Conservation (phyloP, 1,140 invertebrate species). For the Eupristina koningsbergeri region DNA sequence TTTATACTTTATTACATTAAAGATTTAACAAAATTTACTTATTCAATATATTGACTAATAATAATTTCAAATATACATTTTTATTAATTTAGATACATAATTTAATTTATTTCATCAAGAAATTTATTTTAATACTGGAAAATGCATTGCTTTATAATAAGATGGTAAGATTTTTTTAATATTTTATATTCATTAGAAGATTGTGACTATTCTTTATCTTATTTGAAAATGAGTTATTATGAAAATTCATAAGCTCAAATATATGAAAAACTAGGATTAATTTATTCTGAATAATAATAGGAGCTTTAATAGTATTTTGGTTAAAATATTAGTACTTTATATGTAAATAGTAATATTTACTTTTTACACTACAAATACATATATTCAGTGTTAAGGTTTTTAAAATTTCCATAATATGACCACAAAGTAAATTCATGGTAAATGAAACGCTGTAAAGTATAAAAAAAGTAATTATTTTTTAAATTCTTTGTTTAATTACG, state of each 20-base stretch:
- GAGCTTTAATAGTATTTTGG: background rate
- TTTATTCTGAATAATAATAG: background rate
- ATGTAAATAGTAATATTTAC: constrained; percentile 1
- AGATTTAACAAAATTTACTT: too few species aligned
- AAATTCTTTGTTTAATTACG: background rate
- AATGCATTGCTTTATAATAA: background rate
- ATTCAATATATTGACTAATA: too few species aligned
- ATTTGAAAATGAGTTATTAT: background rate
- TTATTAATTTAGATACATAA: background rate
- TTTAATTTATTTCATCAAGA: background rate
- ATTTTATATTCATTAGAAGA: background rate
- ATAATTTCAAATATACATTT: too few species aligned
- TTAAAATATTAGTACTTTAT: background rate
- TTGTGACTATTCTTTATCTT: background rate
- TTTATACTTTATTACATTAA: too few species aligned
- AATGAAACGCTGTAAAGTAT: background rate
- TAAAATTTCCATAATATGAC: background rate
- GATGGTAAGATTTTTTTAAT: background rate
- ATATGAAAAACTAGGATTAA: background rate
- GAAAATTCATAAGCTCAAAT: background rate
- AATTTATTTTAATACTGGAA: background rate
- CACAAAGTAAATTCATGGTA: background rate
- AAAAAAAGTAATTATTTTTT: constrained; percentile 9
- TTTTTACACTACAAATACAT: constrained; percentile 14
- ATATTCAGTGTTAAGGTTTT: background rate